Evolutionary conservation across 1,140 invertebrate genomes (phyloP).

Genomic region (Drosophila melanogaster): DNA sequence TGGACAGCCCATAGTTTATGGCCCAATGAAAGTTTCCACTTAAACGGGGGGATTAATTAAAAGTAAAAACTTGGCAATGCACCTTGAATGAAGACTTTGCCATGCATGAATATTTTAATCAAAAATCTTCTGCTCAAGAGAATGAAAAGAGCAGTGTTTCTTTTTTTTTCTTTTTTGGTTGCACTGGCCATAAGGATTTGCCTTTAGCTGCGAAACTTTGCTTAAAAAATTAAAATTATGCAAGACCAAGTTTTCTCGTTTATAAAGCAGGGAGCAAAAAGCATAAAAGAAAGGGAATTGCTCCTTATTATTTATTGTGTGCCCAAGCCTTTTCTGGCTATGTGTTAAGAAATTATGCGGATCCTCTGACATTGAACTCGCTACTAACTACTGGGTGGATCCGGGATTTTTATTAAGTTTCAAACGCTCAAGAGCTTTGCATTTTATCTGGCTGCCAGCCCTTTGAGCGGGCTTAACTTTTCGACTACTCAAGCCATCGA

Average conservation of each 20-base stretch:
- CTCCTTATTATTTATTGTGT: conserved; percentile 51
- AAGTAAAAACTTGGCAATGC: conserved; percentile 40
- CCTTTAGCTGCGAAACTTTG: conserved; percentile 36
- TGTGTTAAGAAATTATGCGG: conserved; percentile 61
- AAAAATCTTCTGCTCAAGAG: conserved; percentile 33
- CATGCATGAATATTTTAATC: conserved; percentile 71
- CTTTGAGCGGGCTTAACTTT: conserved; percentile 72
- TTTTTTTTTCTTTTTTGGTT: conserved; percentile 14
- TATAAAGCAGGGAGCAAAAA: background rate
- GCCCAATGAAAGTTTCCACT: conserved; percentile 35
- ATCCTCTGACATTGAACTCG: conserved; percentile 61
- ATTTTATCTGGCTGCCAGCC: conserved; percentile 62
- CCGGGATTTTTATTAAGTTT: conserved; percentile 53
- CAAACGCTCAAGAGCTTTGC: conserved; percentile 59
- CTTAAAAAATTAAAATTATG: conserved; percentile 49
- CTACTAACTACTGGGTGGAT: conserved; percentile 24
- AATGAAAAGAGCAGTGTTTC: conserved; percentile 30
- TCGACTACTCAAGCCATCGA: conserved; percentile 69
- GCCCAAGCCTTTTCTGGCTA: conserved; percentile 39
- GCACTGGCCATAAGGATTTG: conserved; percentile 36
- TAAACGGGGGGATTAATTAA: conserved; percentile 65
- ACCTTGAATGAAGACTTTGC: conserved; percentile 27
- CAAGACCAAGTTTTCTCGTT: conserved; percentile 29
- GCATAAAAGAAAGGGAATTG: conserved; percentile 2
- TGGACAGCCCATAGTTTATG: conserved; percentile 22